Evolutionary conservation across 2,113 vertebrate genomes (phyloP).

Genomic region (Podarcis muralis): DNA sequence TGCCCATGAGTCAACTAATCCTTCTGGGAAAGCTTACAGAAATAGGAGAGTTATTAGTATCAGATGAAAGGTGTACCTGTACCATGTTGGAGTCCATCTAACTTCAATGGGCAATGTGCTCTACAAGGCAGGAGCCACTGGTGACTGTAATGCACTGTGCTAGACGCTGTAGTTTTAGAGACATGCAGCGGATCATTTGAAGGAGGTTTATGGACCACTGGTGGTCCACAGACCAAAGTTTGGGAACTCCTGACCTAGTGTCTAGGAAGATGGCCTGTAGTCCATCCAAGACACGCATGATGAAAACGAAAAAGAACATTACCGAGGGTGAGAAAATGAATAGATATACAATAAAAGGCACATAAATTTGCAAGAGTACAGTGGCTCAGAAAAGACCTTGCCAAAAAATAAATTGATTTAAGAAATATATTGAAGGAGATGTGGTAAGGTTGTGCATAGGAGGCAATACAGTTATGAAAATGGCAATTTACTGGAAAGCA

Average conservation of each 20-base stretch:
- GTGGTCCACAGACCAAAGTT: neutral
- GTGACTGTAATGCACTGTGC: no score
- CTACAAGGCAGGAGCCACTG: no score
- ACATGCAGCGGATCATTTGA: no score
- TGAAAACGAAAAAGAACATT: neutral
- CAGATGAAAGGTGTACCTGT: no score
- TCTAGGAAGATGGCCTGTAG: neutral
- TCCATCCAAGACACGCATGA: neutral
- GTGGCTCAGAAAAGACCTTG: neutral
- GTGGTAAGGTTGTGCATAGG: neutral
- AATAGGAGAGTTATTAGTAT: no score
- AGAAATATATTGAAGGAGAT: neutral
- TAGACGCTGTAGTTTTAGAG: no score
- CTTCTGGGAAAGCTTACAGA: no score
- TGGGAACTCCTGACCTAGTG: neutral
- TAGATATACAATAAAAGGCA: neutral
- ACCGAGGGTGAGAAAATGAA: neutral
- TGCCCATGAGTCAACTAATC: no score
- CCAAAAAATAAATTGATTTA: neutral
- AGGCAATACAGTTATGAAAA: neutral
- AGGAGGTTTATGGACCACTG: no score
- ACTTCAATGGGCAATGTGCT: no score
- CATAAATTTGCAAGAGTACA: neutral
- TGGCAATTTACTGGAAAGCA: neutral
- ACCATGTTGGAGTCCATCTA: no score